phyloP scores from a whole-genome alignment of 2,113 vertebrate species.

The Antechinus stuartii region DNA sequence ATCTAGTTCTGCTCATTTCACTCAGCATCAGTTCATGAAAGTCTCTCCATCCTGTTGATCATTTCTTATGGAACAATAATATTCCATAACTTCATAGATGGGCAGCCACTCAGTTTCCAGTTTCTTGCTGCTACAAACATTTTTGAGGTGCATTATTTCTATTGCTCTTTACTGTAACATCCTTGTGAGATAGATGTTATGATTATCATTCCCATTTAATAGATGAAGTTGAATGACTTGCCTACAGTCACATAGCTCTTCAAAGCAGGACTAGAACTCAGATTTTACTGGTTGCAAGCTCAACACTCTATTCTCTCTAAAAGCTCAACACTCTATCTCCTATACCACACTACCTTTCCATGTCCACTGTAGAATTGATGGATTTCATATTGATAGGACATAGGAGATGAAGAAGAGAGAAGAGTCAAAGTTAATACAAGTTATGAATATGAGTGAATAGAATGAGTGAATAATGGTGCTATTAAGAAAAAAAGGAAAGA shows the following conservation, averaged over 20 bases:
- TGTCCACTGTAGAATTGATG: not conserved
- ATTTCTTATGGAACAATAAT: too few species aligned
- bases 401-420: not conserved
- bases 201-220: slow-evolving; percentile 21
- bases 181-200: not conserved
- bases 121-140: too few species aligned
- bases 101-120: too few species aligned
- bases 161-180: not conserved
- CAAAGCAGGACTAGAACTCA: not conserved
- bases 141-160: not conserved
- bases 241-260: not conserved
- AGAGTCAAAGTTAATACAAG: not conserved
- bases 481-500: not conserved
- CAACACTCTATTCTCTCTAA: not conserved
- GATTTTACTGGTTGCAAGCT: not conserved
- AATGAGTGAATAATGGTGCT: not conserved
- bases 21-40: too few species aligned
- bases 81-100: too few species aligned
- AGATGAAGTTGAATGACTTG: slow-evolving; percentile 24
- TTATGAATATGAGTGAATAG: not conserved
- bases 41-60: too few species aligned
- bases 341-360: not conserved
- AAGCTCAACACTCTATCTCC: not conserved
- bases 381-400: not conserved
- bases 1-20: too few species aligned